These are phyloP conservation scores for Cochlearius cochlearius DNA, from an alignment of 2,113 vertebrate genomes.

Conservation along the genomic window DNA sequence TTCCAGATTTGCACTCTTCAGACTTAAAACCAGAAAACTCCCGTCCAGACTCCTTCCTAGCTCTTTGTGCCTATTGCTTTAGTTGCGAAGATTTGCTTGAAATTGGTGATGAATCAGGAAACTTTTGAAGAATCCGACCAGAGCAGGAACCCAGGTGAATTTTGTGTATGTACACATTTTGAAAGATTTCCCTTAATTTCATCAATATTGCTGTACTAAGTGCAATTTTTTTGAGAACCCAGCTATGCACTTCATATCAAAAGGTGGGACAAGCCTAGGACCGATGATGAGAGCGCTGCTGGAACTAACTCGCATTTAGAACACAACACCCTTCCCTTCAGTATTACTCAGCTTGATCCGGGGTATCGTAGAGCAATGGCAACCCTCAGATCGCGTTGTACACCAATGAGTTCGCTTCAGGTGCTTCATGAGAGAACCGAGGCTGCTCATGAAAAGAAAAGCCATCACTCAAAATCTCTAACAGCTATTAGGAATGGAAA, in stretches of 20 bases:
- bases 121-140: background rate
- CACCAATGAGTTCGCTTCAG: background rate
- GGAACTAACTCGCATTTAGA: background rate
- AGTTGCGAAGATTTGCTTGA: background rate
- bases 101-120: background rate
- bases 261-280: background rate
- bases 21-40: background rate
- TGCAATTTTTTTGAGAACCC: background rate
- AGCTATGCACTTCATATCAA: background rate
- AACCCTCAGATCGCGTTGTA: background rate
- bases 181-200: background rate
- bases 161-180: background rate
- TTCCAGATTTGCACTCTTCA: background rate
- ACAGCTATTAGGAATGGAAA: background rate
- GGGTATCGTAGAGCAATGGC: background rate
- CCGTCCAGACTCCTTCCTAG: background rate
- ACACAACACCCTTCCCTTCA: background rate
- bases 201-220: background rate
- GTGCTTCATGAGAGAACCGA: background rate
- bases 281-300: background rate
- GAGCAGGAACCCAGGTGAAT: background rate
- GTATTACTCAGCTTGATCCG: background rate
- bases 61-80: background rate
- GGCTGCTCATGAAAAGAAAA: background rate
- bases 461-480: background rate